These are phyloP conservation scores for Eunapius fragilis DNA, from an alignment of 37 sponge, comb jelly and placozoan genomes.

Conservation along the genomic window DNA sequence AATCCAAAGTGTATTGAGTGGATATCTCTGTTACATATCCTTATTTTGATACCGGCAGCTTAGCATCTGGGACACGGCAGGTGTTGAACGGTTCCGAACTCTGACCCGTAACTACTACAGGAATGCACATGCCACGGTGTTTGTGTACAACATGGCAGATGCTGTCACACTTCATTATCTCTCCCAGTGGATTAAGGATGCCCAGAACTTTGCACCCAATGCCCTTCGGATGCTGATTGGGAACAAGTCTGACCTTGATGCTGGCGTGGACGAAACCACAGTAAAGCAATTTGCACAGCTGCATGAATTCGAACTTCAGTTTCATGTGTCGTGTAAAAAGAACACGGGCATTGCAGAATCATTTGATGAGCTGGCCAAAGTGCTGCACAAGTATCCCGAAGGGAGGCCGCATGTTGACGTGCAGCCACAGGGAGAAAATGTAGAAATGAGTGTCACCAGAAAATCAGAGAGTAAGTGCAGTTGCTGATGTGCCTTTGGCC, in stretches of 20 bases:
- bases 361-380: constrained; percentile 56
- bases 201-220: constrained; percentile 82
- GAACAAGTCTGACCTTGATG: constrained; percentile 77
- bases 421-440: background rate
- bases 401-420: background rate
- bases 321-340: constrained; percentile 70
- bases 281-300: constrained; percentile 71
- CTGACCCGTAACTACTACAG: constrained; percentile 92
- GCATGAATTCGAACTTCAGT: constrained; percentile 64
- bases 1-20: too few relatives aligned
- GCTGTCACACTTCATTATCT: constrained; percentile 87
- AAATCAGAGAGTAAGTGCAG: background rate
- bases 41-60: too few relatives aligned
- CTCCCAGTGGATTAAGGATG: constrained; percentile 85
- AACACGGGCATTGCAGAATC: constrained; percentile 71
- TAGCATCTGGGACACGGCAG: constrained; percentile 94
- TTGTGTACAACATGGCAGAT: constrained; percentile 86
- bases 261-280: constrained; percentile 76
- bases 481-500: too few relatives aligned
- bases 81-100: constrained; percentile 92
- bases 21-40: too few relatives aligned
- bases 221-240: constrained; percentile 83
- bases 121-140: constrained; percentile 88
- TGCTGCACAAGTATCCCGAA: constrained; percentile 41
- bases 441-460: background rate